These are phyloP conservation scores for Halictus quadricinctus DNA, from an alignment of 2,888 invertebrate species.

Conservation along the genomic window DNA sequence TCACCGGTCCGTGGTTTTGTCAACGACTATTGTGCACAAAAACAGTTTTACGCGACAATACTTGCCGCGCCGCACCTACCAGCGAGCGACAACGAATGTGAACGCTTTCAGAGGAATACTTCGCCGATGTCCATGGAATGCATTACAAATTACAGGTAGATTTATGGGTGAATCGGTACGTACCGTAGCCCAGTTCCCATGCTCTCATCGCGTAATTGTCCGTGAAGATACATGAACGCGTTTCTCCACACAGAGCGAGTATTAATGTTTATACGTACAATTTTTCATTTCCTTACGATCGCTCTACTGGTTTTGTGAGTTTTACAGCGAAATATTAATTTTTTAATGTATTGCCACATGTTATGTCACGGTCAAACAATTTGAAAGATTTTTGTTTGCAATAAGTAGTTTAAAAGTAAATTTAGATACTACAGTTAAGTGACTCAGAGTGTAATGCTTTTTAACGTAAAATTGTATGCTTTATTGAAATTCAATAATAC, in stretches of 20 bases:
- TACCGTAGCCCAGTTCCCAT: slow-evolving; percentile 68
- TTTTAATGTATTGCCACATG: too few relatives aligned
- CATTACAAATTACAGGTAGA: slow-evolving; percentile 68
- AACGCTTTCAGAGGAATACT: slow-evolving; percentile 53
- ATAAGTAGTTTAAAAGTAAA: too few relatives aligned
- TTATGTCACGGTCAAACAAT: too few relatives aligned
- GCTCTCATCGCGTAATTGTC: slow-evolving; percentile 62
- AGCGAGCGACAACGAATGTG: slow-evolving; percentile 47
- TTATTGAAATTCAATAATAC: too few relatives aligned
- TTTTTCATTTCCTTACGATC: background rate
- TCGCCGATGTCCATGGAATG: slow-evolving; percentile 59
- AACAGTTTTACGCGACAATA: slow-evolving; percentile 70
- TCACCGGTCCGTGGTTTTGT: slow-evolving; percentile 65
- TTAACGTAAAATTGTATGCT: too few relatives aligned
- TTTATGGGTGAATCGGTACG: slow-evolving; percentile 65
- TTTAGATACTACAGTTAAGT: too few relatives aligned
- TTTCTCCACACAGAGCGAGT: slow-evolving; percentile 19
- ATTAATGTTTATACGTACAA: background rate
- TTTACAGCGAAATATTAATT: too few relatives aligned
- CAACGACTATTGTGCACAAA: slow-evolving; percentile 63
- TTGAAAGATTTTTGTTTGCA: too few relatives aligned
- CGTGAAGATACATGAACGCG: slow-evolving; percentile 58
- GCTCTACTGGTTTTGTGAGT: background rate
- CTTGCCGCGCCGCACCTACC: slow-evolving; percentile 67
- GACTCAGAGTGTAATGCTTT: too few relatives aligned